Evolutionary conservation across 2,797 vertebrate genomes (phyloP).

Genomic region (Limosa lapponica): DNA sequence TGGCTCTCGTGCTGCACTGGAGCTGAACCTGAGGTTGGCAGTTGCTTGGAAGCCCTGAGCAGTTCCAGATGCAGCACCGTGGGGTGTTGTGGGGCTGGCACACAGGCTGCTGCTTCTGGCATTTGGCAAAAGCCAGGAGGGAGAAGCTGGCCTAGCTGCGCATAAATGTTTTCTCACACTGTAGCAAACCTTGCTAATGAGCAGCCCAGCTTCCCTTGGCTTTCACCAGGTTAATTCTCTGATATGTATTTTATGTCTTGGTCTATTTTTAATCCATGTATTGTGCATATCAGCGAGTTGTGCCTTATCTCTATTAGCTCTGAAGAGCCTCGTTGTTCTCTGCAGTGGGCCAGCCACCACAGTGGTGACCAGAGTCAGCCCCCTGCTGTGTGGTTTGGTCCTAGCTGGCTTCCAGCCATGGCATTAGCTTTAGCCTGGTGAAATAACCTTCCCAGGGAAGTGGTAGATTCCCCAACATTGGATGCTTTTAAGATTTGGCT

Average conservation of each 20-base stretch:
- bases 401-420: not conserved
- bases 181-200: not conserved
- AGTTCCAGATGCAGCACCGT: rapidly evolving
- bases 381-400: not conserved
- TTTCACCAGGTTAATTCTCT: not conserved
- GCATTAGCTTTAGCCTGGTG: not conserved
- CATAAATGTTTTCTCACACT: not conserved
- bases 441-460: not conserved
- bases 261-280: not conserved
- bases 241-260: not conserved
- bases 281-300: not conserved
- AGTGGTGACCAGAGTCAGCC: not conserved
- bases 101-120: not conserved
- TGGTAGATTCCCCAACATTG: not conserved
- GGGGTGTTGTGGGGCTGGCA: not conserved
- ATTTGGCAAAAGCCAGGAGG: not conserved
- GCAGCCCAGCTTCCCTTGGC: not conserved
- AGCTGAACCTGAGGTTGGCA: rapidly evolving
- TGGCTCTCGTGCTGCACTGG: not conserved
- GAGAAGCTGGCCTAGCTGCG: not conserved
- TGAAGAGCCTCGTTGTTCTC: not conserved
- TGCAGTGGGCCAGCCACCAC: not conserved
- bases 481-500: not conserved
- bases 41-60: not conserved
- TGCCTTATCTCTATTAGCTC: not conserved